Conservation (phyloP, 2,797 vertebrate species). For the Sylvilagus floridanus region DNA sequence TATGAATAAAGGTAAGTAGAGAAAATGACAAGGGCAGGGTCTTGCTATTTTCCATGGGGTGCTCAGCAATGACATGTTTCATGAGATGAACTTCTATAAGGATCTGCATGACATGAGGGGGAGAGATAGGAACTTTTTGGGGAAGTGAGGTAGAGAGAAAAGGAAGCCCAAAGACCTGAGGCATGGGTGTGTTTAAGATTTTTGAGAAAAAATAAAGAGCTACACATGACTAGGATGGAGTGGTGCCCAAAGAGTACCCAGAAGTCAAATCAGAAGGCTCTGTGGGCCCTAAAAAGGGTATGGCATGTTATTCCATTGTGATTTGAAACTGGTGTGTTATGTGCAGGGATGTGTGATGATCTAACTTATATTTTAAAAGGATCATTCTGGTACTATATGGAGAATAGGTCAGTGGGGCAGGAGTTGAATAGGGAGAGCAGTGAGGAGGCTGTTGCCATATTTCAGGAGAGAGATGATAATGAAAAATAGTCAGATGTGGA, state of each 20-base stretch:
- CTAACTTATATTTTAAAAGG: background rate
- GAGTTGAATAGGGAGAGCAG: background rate
- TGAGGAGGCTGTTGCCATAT: background rate
- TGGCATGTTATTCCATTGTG: background rate
- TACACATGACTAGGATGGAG: background rate
- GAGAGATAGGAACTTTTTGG: background rate
- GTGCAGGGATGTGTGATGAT: background rate
- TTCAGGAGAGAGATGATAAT: background rate
- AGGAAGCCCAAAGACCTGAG: background rate
- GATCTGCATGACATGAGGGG: background rate
- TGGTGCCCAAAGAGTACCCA: background rate
- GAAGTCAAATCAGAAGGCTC: background rate
- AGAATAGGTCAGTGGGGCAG: background rate
- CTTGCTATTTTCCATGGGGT: background rate
- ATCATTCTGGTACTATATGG: background rate
- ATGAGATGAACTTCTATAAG: background rate
- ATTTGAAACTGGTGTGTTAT: background rate
- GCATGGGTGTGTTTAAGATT: too few species aligned
- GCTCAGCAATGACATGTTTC: background rate
- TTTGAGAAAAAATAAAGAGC: background rate
- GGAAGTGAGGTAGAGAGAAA: background rate
- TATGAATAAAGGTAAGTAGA: background rate
- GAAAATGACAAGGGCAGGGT: too few species aligned
- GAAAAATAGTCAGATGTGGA: background rate
- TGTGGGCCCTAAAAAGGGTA: background rate